A percentile compares a stretch with the other conserved stretches of the same genome.
phyloP scores from a whole-genome alignment of 2,888 invertebrate genomes.

The Galeruca laticollis region DNA sequence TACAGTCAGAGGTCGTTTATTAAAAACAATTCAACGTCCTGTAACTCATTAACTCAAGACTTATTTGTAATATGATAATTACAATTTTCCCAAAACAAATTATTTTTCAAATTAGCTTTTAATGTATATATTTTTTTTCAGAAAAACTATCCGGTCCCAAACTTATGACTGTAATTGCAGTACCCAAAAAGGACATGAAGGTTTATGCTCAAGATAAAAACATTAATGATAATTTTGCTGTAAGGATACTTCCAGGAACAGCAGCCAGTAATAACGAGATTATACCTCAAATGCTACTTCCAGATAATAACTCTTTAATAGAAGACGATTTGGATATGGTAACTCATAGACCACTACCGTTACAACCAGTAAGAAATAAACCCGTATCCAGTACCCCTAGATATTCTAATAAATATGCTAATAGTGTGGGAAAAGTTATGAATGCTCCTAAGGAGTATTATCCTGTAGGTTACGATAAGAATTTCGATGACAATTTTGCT shows the following conservation, averaged over 20 bases:
- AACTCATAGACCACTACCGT: not conserved
- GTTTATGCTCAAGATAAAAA: constrained; percentile 55
- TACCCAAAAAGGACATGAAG: constrained; percentile 55
- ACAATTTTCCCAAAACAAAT: not conserved
- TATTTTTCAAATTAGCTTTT: not conserved
- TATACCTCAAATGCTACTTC: constrained; percentile 47
- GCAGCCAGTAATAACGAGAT: constrained; percentile 53
- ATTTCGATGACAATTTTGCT: constrained; percentile 89
- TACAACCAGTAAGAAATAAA: not conserved
- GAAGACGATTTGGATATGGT: constrained; percentile 10
- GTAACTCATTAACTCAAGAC: too few relatives aligned
- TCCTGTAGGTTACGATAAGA: constrained; percentile 88
- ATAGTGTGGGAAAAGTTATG: constrained; percentile 77
- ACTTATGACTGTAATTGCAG: constrained; percentile 58
- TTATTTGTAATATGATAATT: too few relatives aligned
- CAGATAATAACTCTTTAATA: constrained; percentile 76
- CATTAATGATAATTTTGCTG: constrained; percentile 58
- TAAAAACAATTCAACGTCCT: too few relatives aligned
- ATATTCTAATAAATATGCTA: constrained; percentile 61
- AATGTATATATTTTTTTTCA: constrained; percentile 22
- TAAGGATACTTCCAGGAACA: constrained; percentile 57
- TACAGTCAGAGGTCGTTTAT: too few relatives aligned
- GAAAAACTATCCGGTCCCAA: constrained; percentile 49
- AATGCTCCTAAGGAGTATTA: constrained; percentile 91
- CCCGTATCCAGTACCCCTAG: constrained; percentile 61